Base-by-base conservation (phyloP, 2,888 invertebrate species). In the Stenodema calcarata region DNA sequence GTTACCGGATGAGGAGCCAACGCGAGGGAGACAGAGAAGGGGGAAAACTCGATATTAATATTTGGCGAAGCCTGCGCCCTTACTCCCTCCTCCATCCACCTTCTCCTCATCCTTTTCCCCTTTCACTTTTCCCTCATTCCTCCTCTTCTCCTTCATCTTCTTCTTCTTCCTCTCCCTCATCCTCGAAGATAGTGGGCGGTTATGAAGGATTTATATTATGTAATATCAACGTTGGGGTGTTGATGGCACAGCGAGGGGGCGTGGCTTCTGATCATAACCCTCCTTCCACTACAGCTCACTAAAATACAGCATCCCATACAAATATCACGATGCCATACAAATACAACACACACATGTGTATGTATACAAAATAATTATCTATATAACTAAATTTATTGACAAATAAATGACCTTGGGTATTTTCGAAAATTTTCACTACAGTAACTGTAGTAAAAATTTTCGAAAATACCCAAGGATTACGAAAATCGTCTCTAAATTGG, bases 31-130 rank as follows among this genome's bases (percentile, higher is more conserved):
- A 73, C 7, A 12, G 47, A 27, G 30, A 81, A 54, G 79, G 69
- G 41, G 86, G 62, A 86, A 86, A 86, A 86, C 73, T 82, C 86
- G 78, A 86, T 86, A 86, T 86, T 86, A 86, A 86, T 86, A 86
- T 86, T 86, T 86, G 73, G 81, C 50, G 42, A 62, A 44, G 78
- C 81, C 73, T 81, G 86, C 86, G 73, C 69, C 35, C 41, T 54
- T 30, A 23, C n/a, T 41, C 85, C n/a, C n/a, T n/a, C n/a, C n/a
- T n/a, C n/a, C 35, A 42, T 75, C 75, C 35, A 11, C 75, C 11
- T 30, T n/a, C n/a, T 30, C 47, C 85, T n/a, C n/a, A n/a, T n/a
- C n/a, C n/a, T 41, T 42, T 79, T 76, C 76, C 42, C 4, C 76
- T 7, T 41, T n/a, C n/a, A n/a, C 35, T 35, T 35, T 7, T 35